Conservation (phyloP, 1,140 invertebrate species). For the Brachionus rubens region DNA sequence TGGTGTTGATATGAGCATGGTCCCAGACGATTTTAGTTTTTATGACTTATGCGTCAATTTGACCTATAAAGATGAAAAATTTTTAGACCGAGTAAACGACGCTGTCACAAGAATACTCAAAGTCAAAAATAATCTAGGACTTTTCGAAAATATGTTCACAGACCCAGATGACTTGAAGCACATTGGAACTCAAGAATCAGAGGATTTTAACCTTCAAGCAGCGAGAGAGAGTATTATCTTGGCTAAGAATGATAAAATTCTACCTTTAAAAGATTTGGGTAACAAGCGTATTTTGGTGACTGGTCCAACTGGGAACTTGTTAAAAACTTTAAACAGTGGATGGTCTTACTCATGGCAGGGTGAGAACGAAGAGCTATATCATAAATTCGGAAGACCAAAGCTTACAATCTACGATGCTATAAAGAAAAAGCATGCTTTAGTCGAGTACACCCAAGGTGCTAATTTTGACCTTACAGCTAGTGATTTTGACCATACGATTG, state of each 20-base stretch:
- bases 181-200: background rate
- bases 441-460: background rate
- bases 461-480: background rate
- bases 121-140: slow-evolving; percentile 14
- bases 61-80: background rate
- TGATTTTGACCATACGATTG: background rate
- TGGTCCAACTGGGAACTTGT: background rate
- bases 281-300: background rate
- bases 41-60: background rate
- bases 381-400: background rate
- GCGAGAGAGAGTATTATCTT: slow-evolving; percentile 6
- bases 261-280: background rate
- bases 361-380: background rate
- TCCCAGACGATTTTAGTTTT: background rate
- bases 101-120: background rate
- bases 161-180: background rate
- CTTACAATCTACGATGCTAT: background rate
- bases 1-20: slow-evolving; percentile 27
- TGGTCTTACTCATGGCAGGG: slow-evolving; percentile 34
- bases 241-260: background rate
- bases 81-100: background rate
- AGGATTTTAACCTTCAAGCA: background rate
- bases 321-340: slow-evolving; percentile 12
- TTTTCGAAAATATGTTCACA: background rate
- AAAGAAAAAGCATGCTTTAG: background rate